These are phyloP conservation scores for Sympetrum striolatum DNA, from an alignment of 2,888 invertebrate species.

Conservation along the genomic window DNA sequence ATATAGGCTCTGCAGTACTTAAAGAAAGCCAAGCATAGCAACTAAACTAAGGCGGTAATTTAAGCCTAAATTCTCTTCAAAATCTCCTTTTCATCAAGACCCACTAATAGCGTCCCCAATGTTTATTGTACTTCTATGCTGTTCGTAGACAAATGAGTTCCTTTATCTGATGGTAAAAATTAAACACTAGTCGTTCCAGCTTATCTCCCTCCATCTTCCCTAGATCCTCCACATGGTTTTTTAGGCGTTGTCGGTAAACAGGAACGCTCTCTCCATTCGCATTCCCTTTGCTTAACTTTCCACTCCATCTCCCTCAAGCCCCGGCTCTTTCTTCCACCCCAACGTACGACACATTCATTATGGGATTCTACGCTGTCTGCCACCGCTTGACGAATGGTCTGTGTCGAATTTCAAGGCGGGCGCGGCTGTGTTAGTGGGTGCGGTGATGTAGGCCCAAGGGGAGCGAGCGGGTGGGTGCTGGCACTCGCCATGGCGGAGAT, in stretches of 20 bases:
- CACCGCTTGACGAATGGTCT: constrained; percentile 22
- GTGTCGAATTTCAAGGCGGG: constrained; percentile 42
- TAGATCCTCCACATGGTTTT: not conserved
- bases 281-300: constrained; percentile 32
- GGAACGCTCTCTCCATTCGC: not conserved
- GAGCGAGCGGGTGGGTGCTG: not conserved
- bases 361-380: constrained; percentile 29
- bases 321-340: constrained; percentile 17
- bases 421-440: constrained; percentile 37
- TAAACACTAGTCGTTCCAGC: not conserved
- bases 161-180: not conserved
- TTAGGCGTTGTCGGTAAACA: not conserved
- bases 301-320: constrained; percentile 16
- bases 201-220: not conserved
- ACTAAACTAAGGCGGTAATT: too few species aligned
- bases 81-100: too few species aligned
- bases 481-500: too few species aligned
- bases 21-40: too few species aligned
- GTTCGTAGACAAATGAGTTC: too few species aligned
- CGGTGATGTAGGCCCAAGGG: constrained; percentile 20
- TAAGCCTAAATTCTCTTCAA: too few species aligned
- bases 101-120: too few species aligned
- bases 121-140: too few species aligned
- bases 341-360: constrained; percentile 28
- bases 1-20: too few species aligned